Percentiles rank a stretch among this genome's conserved stretches.
phyloP scores from a whole-genome alignment of 2,888 invertebrate genomes.

The Eucriotettix oculatus region DNA sequence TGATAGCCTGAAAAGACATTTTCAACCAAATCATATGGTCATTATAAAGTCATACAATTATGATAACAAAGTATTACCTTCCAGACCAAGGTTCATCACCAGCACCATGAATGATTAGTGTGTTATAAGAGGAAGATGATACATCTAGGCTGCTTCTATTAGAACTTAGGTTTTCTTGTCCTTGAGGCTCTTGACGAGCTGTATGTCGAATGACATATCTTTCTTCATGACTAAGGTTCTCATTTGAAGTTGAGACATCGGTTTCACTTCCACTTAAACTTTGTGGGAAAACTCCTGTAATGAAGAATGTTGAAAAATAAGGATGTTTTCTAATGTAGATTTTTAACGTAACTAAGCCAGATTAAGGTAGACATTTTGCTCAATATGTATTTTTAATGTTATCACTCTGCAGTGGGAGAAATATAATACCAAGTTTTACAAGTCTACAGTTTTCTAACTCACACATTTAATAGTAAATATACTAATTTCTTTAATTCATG shows the following conservation, averaged over 20 bases:
- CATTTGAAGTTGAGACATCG: conserved; percentile 77
- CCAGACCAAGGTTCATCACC: conserved; percentile 39
- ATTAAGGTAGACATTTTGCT: too few species aligned
- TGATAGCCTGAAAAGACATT: conserved; percentile 14
- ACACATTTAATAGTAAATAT: too few species aligned
- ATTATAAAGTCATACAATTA: too few species aligned
- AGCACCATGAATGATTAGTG: conserved; percentile 63
- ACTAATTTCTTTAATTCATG: too few species aligned
- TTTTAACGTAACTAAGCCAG: too few species aligned
- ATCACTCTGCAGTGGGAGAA: too few species aligned
- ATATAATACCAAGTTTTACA: too few species aligned
- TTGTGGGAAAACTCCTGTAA: conserved; percentile 43
- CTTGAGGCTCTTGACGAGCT: conserved; percentile 78
- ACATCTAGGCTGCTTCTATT: conserved; percentile 37
- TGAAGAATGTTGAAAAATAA: too few species aligned
- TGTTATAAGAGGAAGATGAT: conserved; percentile 66
- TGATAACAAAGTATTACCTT: background rate
- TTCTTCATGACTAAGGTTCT: conserved; percentile 74
- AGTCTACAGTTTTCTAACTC: too few species aligned
- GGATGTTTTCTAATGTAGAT: too few species aligned
- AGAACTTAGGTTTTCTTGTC: conserved; percentile 61
- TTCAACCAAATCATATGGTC: background rate
- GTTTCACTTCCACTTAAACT: conserved; percentile 78
- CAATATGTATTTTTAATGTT: too few species aligned
- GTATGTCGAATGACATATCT: conserved; percentile 67